Conservation (phyloP, 2,113 vertebrate genomes). For the Laterallus jamaicensis region DNA sequence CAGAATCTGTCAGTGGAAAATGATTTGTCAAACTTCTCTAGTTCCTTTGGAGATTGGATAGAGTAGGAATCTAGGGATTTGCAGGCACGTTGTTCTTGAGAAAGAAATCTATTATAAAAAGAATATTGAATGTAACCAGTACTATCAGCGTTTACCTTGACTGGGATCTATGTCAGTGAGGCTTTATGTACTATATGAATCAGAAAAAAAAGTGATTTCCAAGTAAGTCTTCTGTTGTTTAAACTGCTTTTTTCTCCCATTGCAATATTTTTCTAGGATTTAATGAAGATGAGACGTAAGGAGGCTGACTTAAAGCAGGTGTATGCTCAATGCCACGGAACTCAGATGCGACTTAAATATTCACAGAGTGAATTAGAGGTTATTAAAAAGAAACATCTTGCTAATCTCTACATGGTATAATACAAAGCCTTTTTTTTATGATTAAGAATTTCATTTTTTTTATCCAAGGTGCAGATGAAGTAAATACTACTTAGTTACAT, state of each 20-base stretch:
- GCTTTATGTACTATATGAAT: neutral
- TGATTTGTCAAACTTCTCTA: neutral
- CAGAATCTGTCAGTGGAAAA: neutral
- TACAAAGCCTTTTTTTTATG: neutral
- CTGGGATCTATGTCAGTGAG: neutral
- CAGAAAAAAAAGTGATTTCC: neutral
- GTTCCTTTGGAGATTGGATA: neutral
- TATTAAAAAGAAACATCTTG: slow-evolving; percentile 82
- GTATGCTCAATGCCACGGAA: slow-evolving; percentile 79
- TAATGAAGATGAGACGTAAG: slow-evolving; percentile 85
- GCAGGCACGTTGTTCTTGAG: fast-evolving
- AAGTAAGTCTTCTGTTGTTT: neutral
- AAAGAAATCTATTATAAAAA: neutral
- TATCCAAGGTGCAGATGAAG: neutral
- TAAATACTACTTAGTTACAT: neutral
- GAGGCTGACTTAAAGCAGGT: slow-evolving; percentile 88
- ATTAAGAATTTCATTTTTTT: neutral
- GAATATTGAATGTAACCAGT: neutral
- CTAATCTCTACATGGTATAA: slow-evolving; percentile 77
- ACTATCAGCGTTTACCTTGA: neutral
- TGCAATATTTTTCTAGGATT: slow-evolving; percentile 66
- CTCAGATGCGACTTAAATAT: slow-evolving; percentile 89
- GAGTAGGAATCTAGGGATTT: neutral
- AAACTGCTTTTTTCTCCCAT: neutral
- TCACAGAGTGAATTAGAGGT: slow-evolving; percentile 84